Evolutionary conservation across 1,140 invertebrate genomes (phyloP).

Genomic region (Dolichoris vasculosae): DNA sequence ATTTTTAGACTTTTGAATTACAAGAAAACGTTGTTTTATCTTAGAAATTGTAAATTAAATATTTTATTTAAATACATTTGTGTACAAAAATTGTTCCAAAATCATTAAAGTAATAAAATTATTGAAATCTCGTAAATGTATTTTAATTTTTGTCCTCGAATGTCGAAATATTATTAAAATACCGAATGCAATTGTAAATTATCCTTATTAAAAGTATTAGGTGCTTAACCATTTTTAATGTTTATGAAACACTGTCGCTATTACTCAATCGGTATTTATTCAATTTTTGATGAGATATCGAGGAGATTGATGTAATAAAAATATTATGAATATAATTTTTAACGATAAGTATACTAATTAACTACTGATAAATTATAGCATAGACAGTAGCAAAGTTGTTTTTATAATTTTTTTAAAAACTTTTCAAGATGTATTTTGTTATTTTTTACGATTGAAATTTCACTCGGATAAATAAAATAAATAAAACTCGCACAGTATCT

Average conservation of each 20-base stretch:
- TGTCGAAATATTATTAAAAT: too few species aligned
- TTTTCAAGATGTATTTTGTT: neutral
- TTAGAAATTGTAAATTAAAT: too few species aligned
- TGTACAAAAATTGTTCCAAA: too few species aligned
- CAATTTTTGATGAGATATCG: neutral
- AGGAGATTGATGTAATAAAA: neutral
- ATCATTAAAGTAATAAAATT: too few species aligned
- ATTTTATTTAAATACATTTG: too few species aligned
- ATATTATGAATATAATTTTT: constrained; percentile 9
- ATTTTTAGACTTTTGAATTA: too few species aligned
- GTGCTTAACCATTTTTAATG: neutral
- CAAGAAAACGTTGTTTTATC: too few species aligned
- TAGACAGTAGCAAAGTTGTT: neutral
- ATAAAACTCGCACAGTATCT: neutral
- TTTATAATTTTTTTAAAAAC: neutral
- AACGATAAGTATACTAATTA: neutral
- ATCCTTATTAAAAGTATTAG: neutral
- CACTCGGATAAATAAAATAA: neutral
- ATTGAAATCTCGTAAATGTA: too few species aligned
- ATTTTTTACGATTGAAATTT: neutral
- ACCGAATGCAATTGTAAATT: too few species aligned
- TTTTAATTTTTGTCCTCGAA: too few species aligned
- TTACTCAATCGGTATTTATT: neutral
- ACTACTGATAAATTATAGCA: neutral
- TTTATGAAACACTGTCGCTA: neutral